These are phyloP conservation scores for Rhinogobio ventralis DNA, from an alignment of 2,797 vertebrate species.

Conservation along the genomic window DNA sequence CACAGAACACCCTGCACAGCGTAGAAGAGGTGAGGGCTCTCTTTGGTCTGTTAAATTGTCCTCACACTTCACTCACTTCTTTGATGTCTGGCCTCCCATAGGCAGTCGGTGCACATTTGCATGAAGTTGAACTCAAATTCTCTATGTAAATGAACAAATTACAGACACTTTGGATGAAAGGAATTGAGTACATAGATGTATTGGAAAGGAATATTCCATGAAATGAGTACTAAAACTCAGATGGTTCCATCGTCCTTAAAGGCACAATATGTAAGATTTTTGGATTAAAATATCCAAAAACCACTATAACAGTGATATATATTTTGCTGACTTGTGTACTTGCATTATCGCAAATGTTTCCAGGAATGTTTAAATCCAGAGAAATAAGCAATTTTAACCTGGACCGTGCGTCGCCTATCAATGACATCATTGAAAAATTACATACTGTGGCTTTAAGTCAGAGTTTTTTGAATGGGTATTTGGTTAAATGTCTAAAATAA, in stretches of 20 bases:
- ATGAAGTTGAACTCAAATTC: neutral
- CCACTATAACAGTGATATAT: too few relatives aligned
- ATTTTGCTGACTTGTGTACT: too few relatives aligned
- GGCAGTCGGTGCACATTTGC: neutral
- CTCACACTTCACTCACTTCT: neutral
- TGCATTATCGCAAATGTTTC: too few relatives aligned
- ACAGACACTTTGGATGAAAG: neutral
- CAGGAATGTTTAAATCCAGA: too few relatives aligned
- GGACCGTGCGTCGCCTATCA: too few relatives aligned
- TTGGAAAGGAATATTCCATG: neutral
- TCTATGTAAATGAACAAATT: neutral
- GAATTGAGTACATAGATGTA: neutral
- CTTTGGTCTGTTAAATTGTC: neutral
- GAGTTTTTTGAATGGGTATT: too few relatives aligned
- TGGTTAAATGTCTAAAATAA: neutral
- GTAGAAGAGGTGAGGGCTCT: conserved; percentile 91
- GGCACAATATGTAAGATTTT: too few relatives aligned
- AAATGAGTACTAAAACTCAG: too few relatives aligned
- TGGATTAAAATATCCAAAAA: too few relatives aligned
- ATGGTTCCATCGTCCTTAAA: too few relatives aligned
- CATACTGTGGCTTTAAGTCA: neutral
- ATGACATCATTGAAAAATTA: too few relatives aligned
- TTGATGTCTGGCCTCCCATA: neutral
- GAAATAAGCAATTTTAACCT: too few relatives aligned
- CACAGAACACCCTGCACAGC: conserved; percentile 88